phyloP scores from a whole-genome alignment of 2,113 vertebrate species.

The Cyprinodon tularosa region DNA sequence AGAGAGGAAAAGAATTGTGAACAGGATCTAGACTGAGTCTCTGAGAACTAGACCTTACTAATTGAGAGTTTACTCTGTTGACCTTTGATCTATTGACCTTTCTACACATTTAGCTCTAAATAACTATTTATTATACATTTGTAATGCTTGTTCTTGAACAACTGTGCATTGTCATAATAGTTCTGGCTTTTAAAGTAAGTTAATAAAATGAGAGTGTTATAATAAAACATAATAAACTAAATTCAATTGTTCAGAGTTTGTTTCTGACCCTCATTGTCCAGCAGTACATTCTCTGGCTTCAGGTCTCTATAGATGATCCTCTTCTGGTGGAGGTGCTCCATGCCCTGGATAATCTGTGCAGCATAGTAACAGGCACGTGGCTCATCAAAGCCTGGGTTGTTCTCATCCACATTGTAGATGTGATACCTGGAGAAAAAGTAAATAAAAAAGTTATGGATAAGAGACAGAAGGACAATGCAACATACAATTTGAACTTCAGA shows the following conservation, averaged over 20 bases:
- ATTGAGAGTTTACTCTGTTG: too few relatives aligned
- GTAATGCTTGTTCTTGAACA: too few relatives aligned
- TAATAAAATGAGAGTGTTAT: too few relatives aligned
- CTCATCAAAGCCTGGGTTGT: slow-evolving; percentile 80
- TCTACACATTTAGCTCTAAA: too few relatives aligned
- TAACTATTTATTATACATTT: too few relatives aligned
- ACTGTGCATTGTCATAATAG: too few relatives aligned
- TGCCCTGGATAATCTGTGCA: slow-evolving; percentile 83
- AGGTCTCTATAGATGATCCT: slow-evolving; percentile 86
- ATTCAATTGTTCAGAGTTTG: neutral
- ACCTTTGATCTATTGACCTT: too few relatives aligned
- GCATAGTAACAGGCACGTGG: slow-evolving; percentile 74
- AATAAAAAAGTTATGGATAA: neutral
- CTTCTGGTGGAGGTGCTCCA: slow-evolving; percentile 84
- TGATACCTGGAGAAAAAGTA: slow-evolving; percentile 72
- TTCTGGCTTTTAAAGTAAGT: too few relatives aligned
- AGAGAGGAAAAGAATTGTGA: too few relatives aligned
- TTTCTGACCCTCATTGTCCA: slow-evolving; percentile 83
- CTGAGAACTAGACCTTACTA: too few relatives aligned
- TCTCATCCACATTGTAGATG: slow-evolving; percentile 83
- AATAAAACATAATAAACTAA: too few relatives aligned
- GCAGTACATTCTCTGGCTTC: slow-evolving; percentile 92
- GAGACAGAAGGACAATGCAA: neutral
- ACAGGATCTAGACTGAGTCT: too few relatives aligned
- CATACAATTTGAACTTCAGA: neutral